Conservation (phyloP, 2,888 invertebrate species). For the Andrena dorsata region DNA sequence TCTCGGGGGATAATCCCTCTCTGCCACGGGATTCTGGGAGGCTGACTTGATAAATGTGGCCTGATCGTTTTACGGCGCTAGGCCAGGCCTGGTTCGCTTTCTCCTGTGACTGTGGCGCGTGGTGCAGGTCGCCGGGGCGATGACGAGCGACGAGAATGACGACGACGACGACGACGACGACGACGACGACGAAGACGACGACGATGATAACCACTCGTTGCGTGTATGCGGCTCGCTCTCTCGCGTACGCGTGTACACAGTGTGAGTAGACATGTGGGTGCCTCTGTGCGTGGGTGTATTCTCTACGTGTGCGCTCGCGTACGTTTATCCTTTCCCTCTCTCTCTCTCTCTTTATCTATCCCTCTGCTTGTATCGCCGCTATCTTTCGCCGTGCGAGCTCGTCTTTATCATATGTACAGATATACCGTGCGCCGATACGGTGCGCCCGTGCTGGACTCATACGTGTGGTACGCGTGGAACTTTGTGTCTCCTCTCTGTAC, state of each 20-base stretch:
- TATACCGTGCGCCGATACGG: constrained; percentile 4
- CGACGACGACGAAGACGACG: constrained; percentile 21
- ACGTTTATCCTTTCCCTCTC: constrained; percentile 11
- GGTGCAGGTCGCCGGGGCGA: neutral
- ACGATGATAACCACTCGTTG: constrained; percentile 58
- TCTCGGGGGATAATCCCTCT: constrained; percentile 16
- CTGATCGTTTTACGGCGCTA: constrained; percentile 12
- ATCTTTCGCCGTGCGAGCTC: constrained; percentile 10
- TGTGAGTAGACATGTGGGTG: constrained; percentile 68
- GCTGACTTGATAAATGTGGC: neutral
- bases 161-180: constrained; percentile 1
- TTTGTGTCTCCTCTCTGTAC: too few species aligned
- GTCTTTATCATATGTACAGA: constrained; percentile 36
- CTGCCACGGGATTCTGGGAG: neutral
- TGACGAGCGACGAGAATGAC: constrained; percentile 1
- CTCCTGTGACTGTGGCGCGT: constrained; percentile 38
- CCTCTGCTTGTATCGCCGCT: neutral
- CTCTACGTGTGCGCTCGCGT: constrained; percentile 42
- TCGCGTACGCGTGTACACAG: constrained; percentile 69
- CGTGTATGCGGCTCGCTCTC: constrained; percentile 64
- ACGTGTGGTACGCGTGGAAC: constrained; percentile 14
- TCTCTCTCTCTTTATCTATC: neutral
- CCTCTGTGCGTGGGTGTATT: constrained; percentile 42
- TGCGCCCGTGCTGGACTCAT: constrained; percentile 22
- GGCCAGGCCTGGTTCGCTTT: constrained; percentile 31